phyloP scores from a whole-genome alignment of 2,888 invertebrate genomes.

The Rotaria macrura region DNA sequence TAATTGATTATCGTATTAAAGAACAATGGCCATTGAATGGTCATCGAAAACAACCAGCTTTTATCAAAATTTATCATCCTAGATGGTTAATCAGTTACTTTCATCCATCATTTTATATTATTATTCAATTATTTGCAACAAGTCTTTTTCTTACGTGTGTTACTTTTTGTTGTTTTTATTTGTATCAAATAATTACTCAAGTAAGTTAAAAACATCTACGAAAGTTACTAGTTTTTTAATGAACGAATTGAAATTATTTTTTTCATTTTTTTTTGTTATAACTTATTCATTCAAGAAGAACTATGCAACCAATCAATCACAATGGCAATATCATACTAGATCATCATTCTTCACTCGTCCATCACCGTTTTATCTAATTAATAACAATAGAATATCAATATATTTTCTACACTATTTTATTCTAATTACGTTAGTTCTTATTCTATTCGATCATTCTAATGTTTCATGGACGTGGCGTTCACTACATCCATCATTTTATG shows the following conservation, averaged over 20 bases:
- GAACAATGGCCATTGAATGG: neutral
- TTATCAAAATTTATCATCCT: slow-evolving; percentile 19
- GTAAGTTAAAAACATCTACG: neutral
- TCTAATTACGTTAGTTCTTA: neutral
- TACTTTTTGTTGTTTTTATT: neutral
- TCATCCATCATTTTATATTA: neutral
- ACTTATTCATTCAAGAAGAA: neutral
- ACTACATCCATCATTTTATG: neutral
- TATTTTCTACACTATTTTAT: neutral
- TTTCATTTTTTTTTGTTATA: neutral
- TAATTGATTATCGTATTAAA: slow-evolving; percentile 14
- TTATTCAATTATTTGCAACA: neutral
- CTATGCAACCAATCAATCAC: neutral
- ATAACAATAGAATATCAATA: neutral
- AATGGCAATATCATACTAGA: neutral
- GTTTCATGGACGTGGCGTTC: slow-evolving; percentile 7
- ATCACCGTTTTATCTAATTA: neutral
- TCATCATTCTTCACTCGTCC: neutral
- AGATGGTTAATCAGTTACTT: neutral
- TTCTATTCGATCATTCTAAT: neutral
- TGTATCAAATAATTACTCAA: neutral
- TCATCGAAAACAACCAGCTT: neutral
- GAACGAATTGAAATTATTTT: neutral
- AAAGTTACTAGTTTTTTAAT: too few relatives aligned
- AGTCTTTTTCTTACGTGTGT: neutral